Base-by-base conservation (phyloP, 2,888 invertebrate genomes). In the Colostygia pectinataria region DNA sequence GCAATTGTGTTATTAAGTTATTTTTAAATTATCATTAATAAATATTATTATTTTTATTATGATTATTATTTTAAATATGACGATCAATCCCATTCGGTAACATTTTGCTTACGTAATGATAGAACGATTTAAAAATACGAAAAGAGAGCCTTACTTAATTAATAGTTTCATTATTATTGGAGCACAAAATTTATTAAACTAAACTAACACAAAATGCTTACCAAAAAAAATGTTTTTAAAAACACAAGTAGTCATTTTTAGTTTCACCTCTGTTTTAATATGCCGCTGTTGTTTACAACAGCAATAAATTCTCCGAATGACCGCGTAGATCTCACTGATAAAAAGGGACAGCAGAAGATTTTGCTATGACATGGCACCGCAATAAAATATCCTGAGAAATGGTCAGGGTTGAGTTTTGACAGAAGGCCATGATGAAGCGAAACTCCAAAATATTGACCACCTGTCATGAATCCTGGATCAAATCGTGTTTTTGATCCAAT, bases 381-480 rank as follows among this genome's bases (percentile, higher is more conserved):
- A 53, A 57, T 59, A 61, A 58, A 61, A 51, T 49, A 61, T 46
- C 49, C 36, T 50, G 48, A 57, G 43, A 56, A 55, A 60, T 52
- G 54, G 44, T 42, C 49, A 40, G 43, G 36, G 20, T 38, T 40
- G 32, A 48, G 44, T 57, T 57, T 57, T 53, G 53, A 53, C 75
- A 74, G 68, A 66, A 69, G 69, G 67, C 63, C 66, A 65, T 82
- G 80, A 82, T 69, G 59, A 53, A 57, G 68, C 71, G 55, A 68
- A 74, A 64, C 43, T 52, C 58, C 13, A 42, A 53, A 54, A 65
- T 63, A 55, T 65, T 83, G 85, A 81, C 88, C 90, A 89, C 89
- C 88, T 90, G 89, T 88, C 82, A 77, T 77, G 77, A 80, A 81
- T 84, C 80, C 71, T 82, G 72, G 72, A 84, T 83, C 83, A 80